phyloP scores from a whole-genome alignment of 2,888 invertebrate species.

The Trichacis sp. region DNA sequence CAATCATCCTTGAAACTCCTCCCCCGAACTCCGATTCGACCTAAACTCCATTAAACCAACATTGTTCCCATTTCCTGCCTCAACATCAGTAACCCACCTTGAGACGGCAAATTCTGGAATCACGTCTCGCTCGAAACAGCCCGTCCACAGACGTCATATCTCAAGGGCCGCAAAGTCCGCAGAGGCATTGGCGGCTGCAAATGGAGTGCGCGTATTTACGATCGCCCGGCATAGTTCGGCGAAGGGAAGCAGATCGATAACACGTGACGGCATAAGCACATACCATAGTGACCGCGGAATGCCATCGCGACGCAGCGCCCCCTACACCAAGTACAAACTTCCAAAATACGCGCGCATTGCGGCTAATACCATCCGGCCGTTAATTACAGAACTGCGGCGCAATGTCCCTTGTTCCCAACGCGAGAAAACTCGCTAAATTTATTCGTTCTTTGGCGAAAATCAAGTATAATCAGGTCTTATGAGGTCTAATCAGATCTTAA shows the following conservation, averaged over 20 bases:
- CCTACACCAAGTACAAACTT: slow-evolving; percentile 35
- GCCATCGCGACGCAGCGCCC: slow-evolving; percentile 54
- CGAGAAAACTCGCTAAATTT: too few relatives aligned
- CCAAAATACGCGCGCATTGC: slow-evolving; percentile 59
- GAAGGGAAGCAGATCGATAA: slow-evolving; percentile 59
- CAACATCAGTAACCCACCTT: too few relatives aligned
- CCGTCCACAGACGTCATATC: too few relatives aligned
- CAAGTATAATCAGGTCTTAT: too few relatives aligned
- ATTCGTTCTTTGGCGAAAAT: too few relatives aligned
- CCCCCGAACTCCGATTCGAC: too few relatives aligned
- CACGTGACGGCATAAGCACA: slow-evolving; percentile 63
- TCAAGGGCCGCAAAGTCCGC: slow-evolving; percentile 4
- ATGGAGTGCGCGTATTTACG: slow-evolving; percentile 16
- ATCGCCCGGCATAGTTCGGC: slow-evolving; percentile 46
- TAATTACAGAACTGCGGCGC: slow-evolving; percentile 59
- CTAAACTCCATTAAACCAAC: too few relatives aligned
- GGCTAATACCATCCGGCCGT: slow-evolving; percentile 62
- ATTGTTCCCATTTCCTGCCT: too few relatives aligned
- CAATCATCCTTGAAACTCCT: too few relatives aligned
- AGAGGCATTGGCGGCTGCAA: slow-evolving; percentile 6
- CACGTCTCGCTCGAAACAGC: too few relatives aligned
- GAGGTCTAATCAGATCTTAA: too few relatives aligned
- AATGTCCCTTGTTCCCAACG: neutral
- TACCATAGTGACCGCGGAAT: slow-evolving; percentile 67
- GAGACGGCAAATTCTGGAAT: too few relatives aligned